Percentiles rank a stretch among this genome's conserved stretches.
phyloP scores from a whole-genome alignment of 2,888 invertebrate species.

The Drosophila gaucha region DNA sequence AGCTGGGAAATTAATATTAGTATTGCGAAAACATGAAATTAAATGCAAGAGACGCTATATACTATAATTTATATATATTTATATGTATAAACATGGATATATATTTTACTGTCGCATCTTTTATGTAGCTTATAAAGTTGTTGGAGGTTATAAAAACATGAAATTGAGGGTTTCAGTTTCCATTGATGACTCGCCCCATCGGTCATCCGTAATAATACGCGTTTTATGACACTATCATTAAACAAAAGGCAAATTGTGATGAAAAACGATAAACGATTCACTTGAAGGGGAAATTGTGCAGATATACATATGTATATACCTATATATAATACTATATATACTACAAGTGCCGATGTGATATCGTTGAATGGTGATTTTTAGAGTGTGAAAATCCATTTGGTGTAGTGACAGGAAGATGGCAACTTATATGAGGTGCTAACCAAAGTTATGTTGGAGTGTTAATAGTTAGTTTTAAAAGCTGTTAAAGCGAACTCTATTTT shows the following conservation, averaged over 20 bases:
- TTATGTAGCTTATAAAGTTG: constrained; percentile 68
- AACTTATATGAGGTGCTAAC: not conserved
- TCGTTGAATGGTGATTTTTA: not conserved
- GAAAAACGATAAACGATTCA: constrained; percentile 4
- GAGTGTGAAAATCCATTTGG: not conserved
- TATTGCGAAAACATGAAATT: constrained; percentile 27
- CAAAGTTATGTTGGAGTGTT: too few species aligned
- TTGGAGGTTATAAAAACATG: constrained; percentile 18
- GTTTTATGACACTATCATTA: constrained; percentile 45
- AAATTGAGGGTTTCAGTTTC: constrained; percentile 5
- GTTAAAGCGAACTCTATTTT: not conserved
- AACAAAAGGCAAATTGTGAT: constrained; percentile 29
- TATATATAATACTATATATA: not conserved
- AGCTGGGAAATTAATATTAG: constrained; percentile 66
- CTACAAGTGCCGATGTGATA: not conserved
- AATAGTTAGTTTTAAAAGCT: too few species aligned
- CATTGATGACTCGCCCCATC: constrained; percentile 2
- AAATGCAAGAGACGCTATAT: constrained; percentile 6
- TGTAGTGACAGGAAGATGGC: not conserved
- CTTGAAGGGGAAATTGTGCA: not conserved
- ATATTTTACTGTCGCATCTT: constrained; percentile 29
- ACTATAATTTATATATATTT: not conserved
- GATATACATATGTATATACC: not conserved
- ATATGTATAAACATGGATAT: constrained; percentile 1
- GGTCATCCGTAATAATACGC: not conserved